Evolutionary conservation across 2,113 vertebrate genomes (phyloP).

Genomic region (Pygoscelis adeliae): DNA sequence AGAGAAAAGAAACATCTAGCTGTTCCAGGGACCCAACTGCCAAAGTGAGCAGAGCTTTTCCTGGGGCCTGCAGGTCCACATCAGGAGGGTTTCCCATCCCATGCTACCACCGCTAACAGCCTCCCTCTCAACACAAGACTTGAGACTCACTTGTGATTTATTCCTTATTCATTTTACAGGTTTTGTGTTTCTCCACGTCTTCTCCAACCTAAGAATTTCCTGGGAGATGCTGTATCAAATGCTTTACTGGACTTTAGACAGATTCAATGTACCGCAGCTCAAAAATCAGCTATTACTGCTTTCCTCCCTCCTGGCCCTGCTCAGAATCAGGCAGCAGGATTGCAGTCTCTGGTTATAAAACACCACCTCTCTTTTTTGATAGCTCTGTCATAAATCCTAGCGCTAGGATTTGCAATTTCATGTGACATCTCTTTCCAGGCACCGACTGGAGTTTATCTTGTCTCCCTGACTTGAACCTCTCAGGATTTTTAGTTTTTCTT

Average conservation of each 20-base stretch:
- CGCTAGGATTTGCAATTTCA: constrained; percentile 42
- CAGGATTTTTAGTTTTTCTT: constrained; percentile 3
- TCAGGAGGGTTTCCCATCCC: neutral
- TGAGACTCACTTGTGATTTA: neutral
- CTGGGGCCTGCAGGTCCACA: neutral
- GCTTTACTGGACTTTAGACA: neutral
- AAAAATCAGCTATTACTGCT: neutral
- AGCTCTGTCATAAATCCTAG: constrained; percentile 36
- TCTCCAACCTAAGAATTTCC: neutral
- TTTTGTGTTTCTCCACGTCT: neutral
- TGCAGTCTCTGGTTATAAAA: constrained; percentile 28
- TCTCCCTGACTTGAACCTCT: constrained; percentile 1
- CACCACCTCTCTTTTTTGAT: neutral
- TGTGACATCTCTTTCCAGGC: constrained; percentile 37
- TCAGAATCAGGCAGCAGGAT: neutral
- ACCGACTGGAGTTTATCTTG: neutral
- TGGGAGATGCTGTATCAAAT: neutral
- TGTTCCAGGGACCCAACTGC: neutral
- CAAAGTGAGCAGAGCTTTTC: neutral
- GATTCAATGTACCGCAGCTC: neutral
- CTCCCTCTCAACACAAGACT: neutral
- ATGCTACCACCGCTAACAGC: neutral
- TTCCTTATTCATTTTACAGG: neutral
- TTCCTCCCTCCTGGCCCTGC: neutral
- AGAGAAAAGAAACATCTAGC: neutral